Evolutionary conservation across 1,140 invertebrate species (phyloP).

Genomic region (Drosophila seguyi): DNA sequence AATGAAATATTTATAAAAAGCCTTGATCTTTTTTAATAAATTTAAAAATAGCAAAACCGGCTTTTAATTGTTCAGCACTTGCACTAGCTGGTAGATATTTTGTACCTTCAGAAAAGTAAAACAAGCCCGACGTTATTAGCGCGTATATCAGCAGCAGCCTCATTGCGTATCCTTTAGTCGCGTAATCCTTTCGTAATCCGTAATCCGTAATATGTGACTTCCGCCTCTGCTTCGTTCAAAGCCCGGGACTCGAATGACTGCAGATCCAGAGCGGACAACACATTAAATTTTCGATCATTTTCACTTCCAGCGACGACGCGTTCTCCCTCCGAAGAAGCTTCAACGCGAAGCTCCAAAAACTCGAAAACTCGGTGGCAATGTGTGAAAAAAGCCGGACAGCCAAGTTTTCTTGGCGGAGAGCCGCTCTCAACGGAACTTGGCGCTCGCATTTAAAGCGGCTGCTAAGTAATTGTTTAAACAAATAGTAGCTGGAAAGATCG

Average conservation of each 20-base stretch:
- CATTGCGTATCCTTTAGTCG: constrained; percentile 44
- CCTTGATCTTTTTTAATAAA: not conserved
- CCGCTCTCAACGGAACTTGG: constrained; percentile 31
- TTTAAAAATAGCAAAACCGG: not conserved
- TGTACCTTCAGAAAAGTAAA: constrained; percentile 82
- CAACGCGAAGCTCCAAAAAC: constrained; percentile 6
- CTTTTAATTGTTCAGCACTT: not conserved
- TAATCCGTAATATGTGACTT: constrained; percentile 23
- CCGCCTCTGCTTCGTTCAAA: constrained; percentile 49
- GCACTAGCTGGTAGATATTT: constrained; percentile 13
- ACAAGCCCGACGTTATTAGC: constrained; percentile 55
- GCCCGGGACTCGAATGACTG: constrained; percentile 75
- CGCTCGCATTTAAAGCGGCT: constrained; percentile 39
- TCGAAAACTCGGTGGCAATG: constrained; percentile 40
- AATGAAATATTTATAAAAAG: not conserved
- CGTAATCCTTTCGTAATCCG: constrained; percentile 31
- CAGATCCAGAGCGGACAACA: constrained; percentile 44
- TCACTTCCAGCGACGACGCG: constrained; percentile 51
- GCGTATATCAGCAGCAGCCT: constrained; percentile 58
- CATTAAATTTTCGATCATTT: constrained; percentile 76
- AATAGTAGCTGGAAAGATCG: constrained; percentile 53
- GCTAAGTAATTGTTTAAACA: constrained; percentile 64
- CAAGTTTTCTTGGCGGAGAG: constrained; percentile 17
- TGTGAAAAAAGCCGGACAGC: constrained; percentile 60
- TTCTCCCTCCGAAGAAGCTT: constrained; percentile 20